Evolutionary conservation across 2,888 invertebrate species (phyloP), one percentile per base, ranked within the genome.

Genomic region (Agonopterix subpropinquella): DNA sequence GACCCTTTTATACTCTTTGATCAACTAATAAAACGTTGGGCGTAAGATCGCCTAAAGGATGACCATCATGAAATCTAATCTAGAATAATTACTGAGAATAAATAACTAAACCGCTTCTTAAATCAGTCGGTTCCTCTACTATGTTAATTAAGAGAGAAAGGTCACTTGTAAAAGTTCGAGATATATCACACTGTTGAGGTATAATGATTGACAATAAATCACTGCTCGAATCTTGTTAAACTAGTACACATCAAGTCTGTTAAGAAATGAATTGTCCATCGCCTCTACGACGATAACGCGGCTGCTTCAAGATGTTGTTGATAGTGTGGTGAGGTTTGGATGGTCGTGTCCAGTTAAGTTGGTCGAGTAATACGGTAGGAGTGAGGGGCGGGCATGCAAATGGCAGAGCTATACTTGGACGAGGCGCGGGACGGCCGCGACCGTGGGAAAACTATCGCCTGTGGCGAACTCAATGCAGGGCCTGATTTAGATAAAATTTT

Each of bases 371-470:
- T 77, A 77, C 80, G 70, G 86, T 81, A 80, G 80, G 75, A 68
- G 74, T 67, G 79, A 73, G 77, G 73, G 77, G 73, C 70, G 80
- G 80, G 80, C 82, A 86, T 85, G 87, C 86, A 88, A 86, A 88
- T 87, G 80, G 80, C 81, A 73, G 80, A 73, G 80, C 81, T 80
- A 79, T 84, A 82, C 78, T 83, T 80, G 78, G 82, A 76, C 80
- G 77, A 80, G 76, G 75, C 72, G 76, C 75, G 70, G 67, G 75
- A 71, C 76, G 78, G 70, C 75, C 74, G 78, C 69, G 85, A 86
- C 82, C 87, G 87, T 87, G 87, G 88, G 87, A 88, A 87, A 87
- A 88, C 84, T 86, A 87, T 88, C 87, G 88, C 88, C 88, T 77
- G 87, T 87, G 84, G 87, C 87, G 79, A 81, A 74, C 75, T 58